phyloP scores from a whole-genome alignment of 2,797 vertebrate species.

The Karalla daura region DNA sequence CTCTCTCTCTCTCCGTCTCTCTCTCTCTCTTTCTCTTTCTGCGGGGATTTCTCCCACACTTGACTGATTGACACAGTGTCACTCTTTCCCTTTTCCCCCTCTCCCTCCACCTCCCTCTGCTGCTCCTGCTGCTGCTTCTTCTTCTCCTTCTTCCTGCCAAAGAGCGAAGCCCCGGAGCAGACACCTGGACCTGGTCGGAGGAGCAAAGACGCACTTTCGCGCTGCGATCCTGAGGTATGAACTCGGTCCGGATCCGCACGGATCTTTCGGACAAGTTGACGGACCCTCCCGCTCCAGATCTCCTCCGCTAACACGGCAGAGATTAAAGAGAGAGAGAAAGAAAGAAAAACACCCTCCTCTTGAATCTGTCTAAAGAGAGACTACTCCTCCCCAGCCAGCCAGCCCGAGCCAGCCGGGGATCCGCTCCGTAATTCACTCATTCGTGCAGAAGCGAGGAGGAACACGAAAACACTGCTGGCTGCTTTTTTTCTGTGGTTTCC shows the following conservation, averaged over 20 bases:
- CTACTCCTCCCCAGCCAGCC: constrained; percentile 34
- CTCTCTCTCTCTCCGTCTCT: constrained; percentile 63
- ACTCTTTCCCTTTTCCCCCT: constrained; percentile 73
- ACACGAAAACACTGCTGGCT: constrained; percentile 46
- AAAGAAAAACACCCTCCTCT: too few relatives aligned
- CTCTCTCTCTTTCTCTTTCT: constrained; percentile 59
- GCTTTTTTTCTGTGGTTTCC: constrained; percentile 61
- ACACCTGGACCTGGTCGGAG: constrained; percentile 58
- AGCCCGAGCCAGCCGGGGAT: constrained; percentile 57
- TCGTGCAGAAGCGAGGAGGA: constrained; percentile 54
- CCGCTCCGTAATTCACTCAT: constrained; percentile 29
- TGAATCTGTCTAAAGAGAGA: constrained; percentile 17
- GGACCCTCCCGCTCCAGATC: constrained; percentile 15
- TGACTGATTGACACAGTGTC: constrained; percentile 80
- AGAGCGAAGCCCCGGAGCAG: constrained; percentile 56
- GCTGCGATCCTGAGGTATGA: constrained; percentile 56
- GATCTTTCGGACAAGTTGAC: constrained; percentile 66
- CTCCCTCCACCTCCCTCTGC: constrained; percentile 47
- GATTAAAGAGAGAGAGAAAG: too few relatives aligned
- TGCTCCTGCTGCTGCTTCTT: too few relatives aligned
- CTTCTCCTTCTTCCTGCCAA: constrained; percentile 41
- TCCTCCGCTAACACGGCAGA: constrained; percentile 20
- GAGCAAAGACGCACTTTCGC: constrained; percentile 50
- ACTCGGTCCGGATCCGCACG: constrained; percentile 54
- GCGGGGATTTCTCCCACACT: constrained; percentile 39